Conservation (phyloP, 2,113 vertebrate species). For the Ctenodactylus gundi region DNA sequence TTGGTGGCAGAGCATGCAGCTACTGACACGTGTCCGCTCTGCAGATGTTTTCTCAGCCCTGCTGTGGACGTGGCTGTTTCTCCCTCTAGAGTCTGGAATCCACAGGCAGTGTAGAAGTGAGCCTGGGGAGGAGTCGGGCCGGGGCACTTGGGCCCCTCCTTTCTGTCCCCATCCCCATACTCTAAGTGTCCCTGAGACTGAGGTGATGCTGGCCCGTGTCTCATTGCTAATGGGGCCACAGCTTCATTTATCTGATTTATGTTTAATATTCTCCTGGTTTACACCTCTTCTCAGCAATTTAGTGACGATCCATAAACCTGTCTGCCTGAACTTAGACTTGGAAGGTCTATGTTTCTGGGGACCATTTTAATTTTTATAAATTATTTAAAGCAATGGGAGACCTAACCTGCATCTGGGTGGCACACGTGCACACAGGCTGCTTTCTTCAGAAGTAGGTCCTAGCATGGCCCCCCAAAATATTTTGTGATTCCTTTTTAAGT, state of each 20-base stretch:
- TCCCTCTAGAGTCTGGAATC: background rate
- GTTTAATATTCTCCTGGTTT: slow-evolving; percentile 57
- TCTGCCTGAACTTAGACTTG: slow-evolving; percentile 50
- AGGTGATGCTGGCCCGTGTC: background rate
- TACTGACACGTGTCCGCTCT: rapidly evolving
- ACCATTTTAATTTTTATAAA: slow-evolving; percentile 39
- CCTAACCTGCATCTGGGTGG: background rate
- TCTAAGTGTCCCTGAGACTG: background rate
- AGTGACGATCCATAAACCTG: slow-evolving; percentile 68
- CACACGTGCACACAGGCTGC: background rate
- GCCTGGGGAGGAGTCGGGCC: background rate
- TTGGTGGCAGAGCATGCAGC: rapidly evolving
- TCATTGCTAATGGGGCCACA: background rate
- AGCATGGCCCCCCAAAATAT: background rate
- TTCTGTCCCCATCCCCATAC: background rate
- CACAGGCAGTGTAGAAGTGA: background rate
- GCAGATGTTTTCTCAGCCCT: rapidly evolving
- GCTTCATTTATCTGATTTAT: slow-evolving; percentile 69
- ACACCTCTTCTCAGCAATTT: slow-evolving; percentile 68
- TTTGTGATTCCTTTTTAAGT: background rate
- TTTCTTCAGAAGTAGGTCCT: background rate
- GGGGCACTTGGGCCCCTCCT: background rate
- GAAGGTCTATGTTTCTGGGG: slow-evolving; percentile 54
- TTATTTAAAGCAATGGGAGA: background rate
- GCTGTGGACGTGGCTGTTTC: background rate